These are phyloP conservation scores for Temnothorax unifasciatus DNA, from an alignment of 2,888 invertebrate genomes.

Conservation along the genomic window DNA sequence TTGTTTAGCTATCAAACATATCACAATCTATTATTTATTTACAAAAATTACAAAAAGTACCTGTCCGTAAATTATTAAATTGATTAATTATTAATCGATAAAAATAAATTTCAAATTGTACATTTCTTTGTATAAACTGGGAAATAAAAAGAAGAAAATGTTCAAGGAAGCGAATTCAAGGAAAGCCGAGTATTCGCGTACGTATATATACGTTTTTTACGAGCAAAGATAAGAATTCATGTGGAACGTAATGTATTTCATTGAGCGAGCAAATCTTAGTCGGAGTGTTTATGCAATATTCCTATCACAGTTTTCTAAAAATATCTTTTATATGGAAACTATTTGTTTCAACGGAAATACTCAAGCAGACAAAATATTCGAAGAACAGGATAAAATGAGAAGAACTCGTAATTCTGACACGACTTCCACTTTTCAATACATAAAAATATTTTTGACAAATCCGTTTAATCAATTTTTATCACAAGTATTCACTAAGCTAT, in stretches of 20 bases:
- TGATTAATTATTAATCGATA: conserved; percentile 1
- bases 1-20: background rate
- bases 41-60: background rate
- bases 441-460: background rate
- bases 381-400: background rate
- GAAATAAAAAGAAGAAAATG: background rate
- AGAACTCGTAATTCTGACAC: background rate
- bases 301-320: conserved; percentile 3
- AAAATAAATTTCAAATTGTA: background rate
- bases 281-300: background rate
- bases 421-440: background rate
- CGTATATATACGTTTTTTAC: background rate
- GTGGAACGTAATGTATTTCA: background rate
- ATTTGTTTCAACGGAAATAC: background rate
- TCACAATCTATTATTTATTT: background rate
- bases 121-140: background rate
- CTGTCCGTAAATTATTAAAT: background rate
- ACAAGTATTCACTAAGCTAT: background rate
- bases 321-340: background rate
- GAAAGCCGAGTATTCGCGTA: background rate
- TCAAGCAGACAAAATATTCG: background rate
- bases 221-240: conserved; percentile 17
- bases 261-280: background rate
- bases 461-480: background rate
- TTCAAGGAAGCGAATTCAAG: background rate